Base-by-base conservation (phyloP, 2,113 vertebrate genomes). In the Chaetodon trifascialis region DNA sequence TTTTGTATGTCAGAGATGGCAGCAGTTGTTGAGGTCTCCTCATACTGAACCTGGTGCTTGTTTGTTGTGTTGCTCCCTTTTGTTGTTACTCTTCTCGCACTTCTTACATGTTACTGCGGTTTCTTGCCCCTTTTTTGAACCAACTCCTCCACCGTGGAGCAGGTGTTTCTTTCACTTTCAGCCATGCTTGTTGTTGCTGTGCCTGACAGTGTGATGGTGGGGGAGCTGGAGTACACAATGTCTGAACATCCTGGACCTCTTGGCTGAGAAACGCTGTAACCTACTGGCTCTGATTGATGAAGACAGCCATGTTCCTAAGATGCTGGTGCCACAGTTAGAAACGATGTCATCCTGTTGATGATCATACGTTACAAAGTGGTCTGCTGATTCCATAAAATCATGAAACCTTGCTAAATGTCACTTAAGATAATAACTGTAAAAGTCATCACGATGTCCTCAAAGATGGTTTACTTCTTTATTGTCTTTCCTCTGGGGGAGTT, bases 241-340 rank as follows among this genome's bases (percentile, higher is more conserved):
- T 30, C 30, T 30, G 30, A 90, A 87, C 6, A 91, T 96, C 14
- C 92, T 99, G 60, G 96, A 99, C 64, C 91, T 98, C 46, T 93
- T 99, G 15, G 96, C 95, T 0, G 77, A 92, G 56, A 96, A 96
- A 86, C 94, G 96, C 36, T 96, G 99, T 91, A 98, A 97, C 80
- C 79, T 99, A 79, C 94, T 99, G 82, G 96, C 98, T 54, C 96
- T 99, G 54, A 96, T 99, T 15, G 97, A 99, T 1, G 98, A 99
- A 71, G 98, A 99, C 86, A 99, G 96, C 93, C 95, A 90, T 65
- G 98, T 99, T 84, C 98, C 97, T 68, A 96, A 99, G 96, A 98
- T 97, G 9, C 0, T 11, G 4, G 1, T 0, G 40, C 19, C 17
- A 5, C 6, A 8, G 30, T 30, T 30, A 30, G 30, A 30, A 30